Evolutionary conservation across 2,888 invertebrate genomes (phyloP).

Genomic region (Lutraria lutraria): DNA sequence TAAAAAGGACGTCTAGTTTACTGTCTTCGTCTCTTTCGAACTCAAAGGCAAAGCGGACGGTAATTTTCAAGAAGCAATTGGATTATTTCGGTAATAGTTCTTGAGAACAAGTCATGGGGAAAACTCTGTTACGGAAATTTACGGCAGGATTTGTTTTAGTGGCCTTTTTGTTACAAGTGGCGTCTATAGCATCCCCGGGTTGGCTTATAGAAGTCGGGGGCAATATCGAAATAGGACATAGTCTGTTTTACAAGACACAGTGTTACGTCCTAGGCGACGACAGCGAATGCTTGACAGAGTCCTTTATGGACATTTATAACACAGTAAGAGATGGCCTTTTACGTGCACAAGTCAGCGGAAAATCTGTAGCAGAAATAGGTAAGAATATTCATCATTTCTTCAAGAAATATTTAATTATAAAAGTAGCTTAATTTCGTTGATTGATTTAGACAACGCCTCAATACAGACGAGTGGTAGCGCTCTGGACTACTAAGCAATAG

Average conservation of each 20-base stretch:
- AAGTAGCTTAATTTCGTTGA: no score
- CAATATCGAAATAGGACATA: constrained; percentile 38
- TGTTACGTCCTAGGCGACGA: constrained; percentile 27
- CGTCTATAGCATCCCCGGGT: constrained; percentile 49
- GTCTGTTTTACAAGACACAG: constrained; percentile 48
- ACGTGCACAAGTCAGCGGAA: background rate
- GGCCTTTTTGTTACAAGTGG: constrained; percentile 50
- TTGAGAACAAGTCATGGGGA: constrained; percentile 4
- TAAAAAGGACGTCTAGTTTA: background rate
- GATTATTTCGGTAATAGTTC: background rate
- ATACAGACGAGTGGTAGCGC: no score
- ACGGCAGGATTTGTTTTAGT: constrained; percentile 12
- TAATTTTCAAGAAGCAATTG: background rate
- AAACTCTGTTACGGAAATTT: background rate
- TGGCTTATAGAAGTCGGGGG: constrained; percentile 53
- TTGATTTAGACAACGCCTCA: no score
- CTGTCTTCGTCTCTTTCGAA: background rate
- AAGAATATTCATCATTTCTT: constrained; percentile 4
- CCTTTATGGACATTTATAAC: constrained; percentile 17
- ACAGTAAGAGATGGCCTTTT: background rate
- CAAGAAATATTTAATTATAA: background rate
- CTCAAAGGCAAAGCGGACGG: constrained; percentile 6
- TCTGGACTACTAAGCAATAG: no score
- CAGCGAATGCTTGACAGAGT: background rate
- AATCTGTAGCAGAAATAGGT: constrained; percentile 26